Evolutionary conservation across 2,113 vertebrate species (phyloP).

Genomic region (Urocitellus parryii): DNA sequence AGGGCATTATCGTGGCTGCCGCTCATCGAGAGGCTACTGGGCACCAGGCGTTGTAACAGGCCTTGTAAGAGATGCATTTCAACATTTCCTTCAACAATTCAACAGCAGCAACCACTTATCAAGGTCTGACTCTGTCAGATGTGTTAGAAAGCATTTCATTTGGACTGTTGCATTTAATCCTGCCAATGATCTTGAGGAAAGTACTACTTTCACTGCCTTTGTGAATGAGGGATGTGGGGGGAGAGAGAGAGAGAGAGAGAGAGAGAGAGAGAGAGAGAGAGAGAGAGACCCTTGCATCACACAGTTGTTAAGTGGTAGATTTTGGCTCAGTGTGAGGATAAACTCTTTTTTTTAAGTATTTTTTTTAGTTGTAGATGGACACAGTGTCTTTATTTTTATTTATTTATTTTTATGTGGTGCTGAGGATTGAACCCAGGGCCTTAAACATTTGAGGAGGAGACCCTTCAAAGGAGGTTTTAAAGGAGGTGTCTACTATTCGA

Average conservation of each 20-base stretch:
- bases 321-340: background rate
- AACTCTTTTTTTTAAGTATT: background rate
- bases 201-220: background rate
- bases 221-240: background rate
- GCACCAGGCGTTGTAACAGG: background rate
- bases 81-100: background rate
- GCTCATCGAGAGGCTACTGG: background rate
- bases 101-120: background rate
- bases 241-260: background rate
- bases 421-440: too few species aligned
- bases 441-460: too few species aligned
- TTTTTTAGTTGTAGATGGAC: too few species aligned
- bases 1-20: background rate
- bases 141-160: background rate
- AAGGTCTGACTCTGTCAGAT: conserved; percentile 24
- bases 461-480: too few species aligned
- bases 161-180: conserved; percentile 9
- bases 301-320: background rate
- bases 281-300: background rate
- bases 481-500: too few species aligned
- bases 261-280: too few species aligned
- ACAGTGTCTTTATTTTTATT: too few species aligned
- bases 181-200: background rate
- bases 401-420: too few species aligned
- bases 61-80: background rate